phyloP scores from a whole-genome alignment of 2,797 vertebrate species.

The Numenius phaeopus region DNA sequence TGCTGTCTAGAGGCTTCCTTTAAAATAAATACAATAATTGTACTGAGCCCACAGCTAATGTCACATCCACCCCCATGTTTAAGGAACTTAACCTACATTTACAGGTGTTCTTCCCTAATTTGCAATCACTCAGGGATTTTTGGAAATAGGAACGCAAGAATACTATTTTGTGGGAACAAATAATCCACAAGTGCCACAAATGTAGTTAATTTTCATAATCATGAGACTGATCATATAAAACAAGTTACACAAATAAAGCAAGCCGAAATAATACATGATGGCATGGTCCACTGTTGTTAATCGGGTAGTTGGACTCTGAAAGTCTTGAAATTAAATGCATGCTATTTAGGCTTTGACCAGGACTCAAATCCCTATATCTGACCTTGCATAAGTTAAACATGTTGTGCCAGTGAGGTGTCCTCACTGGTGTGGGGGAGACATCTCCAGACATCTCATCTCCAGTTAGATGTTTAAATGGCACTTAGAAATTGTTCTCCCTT shows the following conservation, averaged over 20 bases:
- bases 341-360: background rate
- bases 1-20: background rate
- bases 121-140: background rate
- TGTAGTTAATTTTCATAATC: background rate
- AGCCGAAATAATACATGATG: background rate
- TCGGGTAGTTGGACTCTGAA: background rate
- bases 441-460: background rate
- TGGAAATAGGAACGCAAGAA: background rate
- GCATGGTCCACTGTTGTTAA: background rate
- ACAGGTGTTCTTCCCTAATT: background rate
- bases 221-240: background rate
- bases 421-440: too few species aligned
- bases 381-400: background rate
- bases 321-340: background rate
- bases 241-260: background rate
- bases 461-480: background rate
- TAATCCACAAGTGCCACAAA: background rate
- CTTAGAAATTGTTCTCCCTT: background rate
- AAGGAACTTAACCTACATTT: background rate
- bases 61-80: background rate
- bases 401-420: accelerated
- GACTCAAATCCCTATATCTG: background rate
- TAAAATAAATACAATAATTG: slow-evolving; percentile 16
- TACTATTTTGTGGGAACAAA: background rate
- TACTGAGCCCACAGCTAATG: background rate